Evolutionary conservation across 2,113 vertebrate genomes (phyloP), one percentile per base, ranked within the genome.

Genomic region (Blennius ocellaris): DNA sequence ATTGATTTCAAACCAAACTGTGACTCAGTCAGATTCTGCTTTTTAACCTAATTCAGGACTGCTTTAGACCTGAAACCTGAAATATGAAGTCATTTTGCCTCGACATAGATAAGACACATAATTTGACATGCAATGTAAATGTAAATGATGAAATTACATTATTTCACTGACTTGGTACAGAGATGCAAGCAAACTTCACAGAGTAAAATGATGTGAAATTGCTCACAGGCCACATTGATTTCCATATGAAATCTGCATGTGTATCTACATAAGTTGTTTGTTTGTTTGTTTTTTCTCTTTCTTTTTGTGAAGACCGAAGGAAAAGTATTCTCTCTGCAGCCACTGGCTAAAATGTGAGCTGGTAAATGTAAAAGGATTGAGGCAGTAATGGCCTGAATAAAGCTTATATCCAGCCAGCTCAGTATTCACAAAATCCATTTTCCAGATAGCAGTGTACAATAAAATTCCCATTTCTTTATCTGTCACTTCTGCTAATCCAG

Each of bases 401-500:
- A 85, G 76, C 83, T 81, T 77, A 77, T 72, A 83, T 69, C 64
- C 67, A 54, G 51, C 56, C 50, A 83, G 78, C 75, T 80, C 73
- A 71, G 67, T 66, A 80, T 84, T 89, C 83, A 79, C 65, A 44
- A 82, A 84, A 85, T 80, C 77, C 71, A 82, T 87, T 87, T 85
- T 55, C 69, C 62, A 79, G 87, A 88, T 91, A 85, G 80, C 44
- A 6, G 55, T n/a, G 1, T 52, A 64, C 50, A 85, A 76, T 71
- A 71, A 87, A 82, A 82, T 80, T 80, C 77, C 73, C 80, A 85
- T 90, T 90, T 85, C 78, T 86, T 87, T 87, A 83, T 89, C 85
- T 73, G 88, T 73, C 80, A 81, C 76, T 78, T 84, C 54, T 67
- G 50, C 56, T 86, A 89, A 89, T 87, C 80, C 83, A 69, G 80